Conservation (phyloP, 2,797 vertebrate genomes). For the Hafferia zeledoni region DNA sequence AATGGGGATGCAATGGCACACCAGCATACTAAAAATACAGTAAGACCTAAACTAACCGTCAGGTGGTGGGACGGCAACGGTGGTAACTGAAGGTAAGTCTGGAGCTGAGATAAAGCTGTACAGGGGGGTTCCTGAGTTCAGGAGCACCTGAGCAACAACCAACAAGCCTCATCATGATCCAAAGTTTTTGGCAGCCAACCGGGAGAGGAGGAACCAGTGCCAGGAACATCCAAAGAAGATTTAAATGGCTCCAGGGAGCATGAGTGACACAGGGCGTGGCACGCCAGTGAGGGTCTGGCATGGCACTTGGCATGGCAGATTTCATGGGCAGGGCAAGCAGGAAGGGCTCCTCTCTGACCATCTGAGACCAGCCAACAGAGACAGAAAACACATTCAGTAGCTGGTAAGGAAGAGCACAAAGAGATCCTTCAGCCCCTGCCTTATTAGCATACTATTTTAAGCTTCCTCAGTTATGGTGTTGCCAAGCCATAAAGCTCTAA, state of each 20-base stretch:
- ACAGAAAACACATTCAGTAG: not conserved
- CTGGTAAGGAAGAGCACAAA: not conserved
- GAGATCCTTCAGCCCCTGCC: not conserved
- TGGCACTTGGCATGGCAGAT: not conserved
- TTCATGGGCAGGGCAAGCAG: no score
- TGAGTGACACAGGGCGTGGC: not conserved
- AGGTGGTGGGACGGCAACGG: no score
- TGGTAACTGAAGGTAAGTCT: not conserved
- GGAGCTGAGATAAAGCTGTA: not conserved
- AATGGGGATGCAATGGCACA: not conserved
- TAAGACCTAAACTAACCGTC: not conserved
- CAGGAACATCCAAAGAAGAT: not conserved
- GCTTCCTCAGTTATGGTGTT: not conserved
- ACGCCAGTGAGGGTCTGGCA: not conserved
- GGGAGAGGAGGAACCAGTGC: not conserved
- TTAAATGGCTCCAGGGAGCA: not conserved
- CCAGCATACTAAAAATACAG: not conserved
- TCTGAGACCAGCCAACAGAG: not conserved
- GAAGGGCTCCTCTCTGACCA: not conserved
- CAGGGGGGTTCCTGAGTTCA: not conserved
- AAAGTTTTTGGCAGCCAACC: not conserved
- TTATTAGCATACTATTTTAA: not conserved
- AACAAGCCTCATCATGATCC: no score
- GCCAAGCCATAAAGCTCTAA: no score
- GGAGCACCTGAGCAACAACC: not conserved